These are phyloP conservation scores for Bedellia somnulentella DNA, from an alignment of 2,888 invertebrate genomes.

Conservation along the genomic window DNA sequence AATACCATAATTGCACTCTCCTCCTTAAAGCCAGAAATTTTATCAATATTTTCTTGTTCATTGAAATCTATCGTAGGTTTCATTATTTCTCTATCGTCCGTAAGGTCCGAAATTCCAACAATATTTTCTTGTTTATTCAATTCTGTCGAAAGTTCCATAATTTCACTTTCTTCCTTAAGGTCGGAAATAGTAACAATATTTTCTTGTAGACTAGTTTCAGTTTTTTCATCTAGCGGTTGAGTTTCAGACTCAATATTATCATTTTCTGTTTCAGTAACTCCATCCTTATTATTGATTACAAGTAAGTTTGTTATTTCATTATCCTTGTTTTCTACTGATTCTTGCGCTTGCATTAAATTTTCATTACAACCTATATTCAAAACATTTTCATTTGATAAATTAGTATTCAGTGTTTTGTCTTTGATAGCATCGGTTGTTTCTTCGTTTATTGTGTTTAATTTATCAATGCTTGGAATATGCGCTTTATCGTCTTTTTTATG, in stretches of 20 bases:
- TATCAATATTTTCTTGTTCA: background rate
- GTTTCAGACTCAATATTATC: background rate
- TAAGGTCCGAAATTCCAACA: too few relatives aligned
- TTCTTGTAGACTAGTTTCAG: too few relatives aligned
- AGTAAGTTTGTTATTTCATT: too few relatives aligned
- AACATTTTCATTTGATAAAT: background rate
- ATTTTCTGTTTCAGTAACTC: background rate
- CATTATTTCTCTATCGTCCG: background rate
- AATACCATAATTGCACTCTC: too few relatives aligned
- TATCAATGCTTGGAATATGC: background rate
- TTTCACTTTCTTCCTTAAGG: too few relatives aligned
- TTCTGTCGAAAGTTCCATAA: too few relatives aligned
- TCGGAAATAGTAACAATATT: too few relatives aligned
- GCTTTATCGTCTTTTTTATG: background rate
- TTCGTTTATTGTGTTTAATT: background rate
- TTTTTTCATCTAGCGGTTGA: background rate
- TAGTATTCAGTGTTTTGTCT: background rate
- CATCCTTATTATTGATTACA: too few relatives aligned
- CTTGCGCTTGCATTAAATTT: too few relatives aligned
- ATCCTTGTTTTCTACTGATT: too few relatives aligned
- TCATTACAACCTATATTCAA: too few relatives aligned
- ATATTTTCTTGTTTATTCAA: background rate
- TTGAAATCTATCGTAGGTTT: background rate
- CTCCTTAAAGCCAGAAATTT: background rate
- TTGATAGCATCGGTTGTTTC: background rate